Conservation (phyloP, 2,888 invertebrate genomes). For the Stenurella melanura region DNA sequence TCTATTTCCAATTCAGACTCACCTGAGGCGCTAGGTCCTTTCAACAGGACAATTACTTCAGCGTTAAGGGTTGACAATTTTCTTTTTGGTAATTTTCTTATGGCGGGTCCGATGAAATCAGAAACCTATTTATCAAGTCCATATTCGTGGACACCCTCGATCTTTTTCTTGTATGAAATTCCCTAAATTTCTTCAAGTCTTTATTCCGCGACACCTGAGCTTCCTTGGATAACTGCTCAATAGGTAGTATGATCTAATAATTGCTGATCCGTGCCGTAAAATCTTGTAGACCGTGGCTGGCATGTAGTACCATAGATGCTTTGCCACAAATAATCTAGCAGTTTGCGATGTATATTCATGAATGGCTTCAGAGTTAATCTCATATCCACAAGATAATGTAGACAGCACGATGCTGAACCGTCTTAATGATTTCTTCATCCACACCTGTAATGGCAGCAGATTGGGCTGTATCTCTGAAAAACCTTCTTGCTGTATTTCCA, state of each 20-base stretch:
- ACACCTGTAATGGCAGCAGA: background rate
- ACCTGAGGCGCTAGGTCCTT: too few relatives aligned
- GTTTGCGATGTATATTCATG: slow-evolving; percentile 9
- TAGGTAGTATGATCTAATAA: background rate
- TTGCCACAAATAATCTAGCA: background rate
- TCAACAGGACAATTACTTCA: background rate
- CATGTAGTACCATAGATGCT: background rate
- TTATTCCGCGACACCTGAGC: too few relatives aligned
- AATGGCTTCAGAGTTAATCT: background rate
- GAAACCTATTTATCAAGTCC: too few relatives aligned
- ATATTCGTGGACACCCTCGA: background rate
- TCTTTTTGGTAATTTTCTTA: background rate
- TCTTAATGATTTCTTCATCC: background rate
- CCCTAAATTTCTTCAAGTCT: too few relatives aligned
- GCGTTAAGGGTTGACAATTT: background rate
- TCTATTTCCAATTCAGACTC: too few relatives aligned
- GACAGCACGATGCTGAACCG: background rate
- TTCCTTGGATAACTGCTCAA: too few relatives aligned
- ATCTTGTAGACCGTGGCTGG: background rate
- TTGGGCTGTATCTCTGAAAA: background rate
- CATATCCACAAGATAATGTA: slow-evolving; percentile 20
- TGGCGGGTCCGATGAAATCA: background rate
- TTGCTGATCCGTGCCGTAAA: background rate
- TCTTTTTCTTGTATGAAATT: background rate
- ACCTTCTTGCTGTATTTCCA: slow-evolving; percentile 7